Base-by-base conservation (phyloP, 2,888 invertebrate species). In the Artemia sinica region DNA sequence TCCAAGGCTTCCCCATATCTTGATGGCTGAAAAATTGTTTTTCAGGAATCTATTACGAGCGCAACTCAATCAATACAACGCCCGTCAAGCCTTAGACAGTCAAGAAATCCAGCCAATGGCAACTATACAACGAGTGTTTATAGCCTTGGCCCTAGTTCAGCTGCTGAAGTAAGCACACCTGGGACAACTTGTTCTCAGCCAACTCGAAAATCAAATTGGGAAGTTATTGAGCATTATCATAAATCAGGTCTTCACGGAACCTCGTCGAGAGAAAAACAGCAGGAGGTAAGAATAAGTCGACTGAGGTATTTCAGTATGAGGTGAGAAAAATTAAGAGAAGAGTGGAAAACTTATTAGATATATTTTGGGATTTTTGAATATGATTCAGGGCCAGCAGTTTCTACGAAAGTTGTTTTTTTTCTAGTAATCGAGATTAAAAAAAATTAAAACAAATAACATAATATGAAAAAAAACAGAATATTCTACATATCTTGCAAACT, bases 201-300 rank as follows among this genome's bases (percentile, higher is more conserved):
- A 28, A 58, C 85, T 5, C 84, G 85, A 77, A 89, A 89, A 77
- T 89, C 89, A 75, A 90, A 91, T 80, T 91, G 90, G 90, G 89
- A 90, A 77, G 90, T 91, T 73, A 90, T 91, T 75, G 89, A 91
- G 78, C 90, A 91, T 79, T 90, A 88, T 79, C 85, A 84, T 71
- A 81, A 82, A 41, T 75, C 75, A 8, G 67, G 82, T 80, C 72
- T 82, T 83, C 49, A 72, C 50, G 73, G 72, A 68, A 66, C 69
- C 49, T 69, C 71, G 9, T 68, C 69, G 14, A 68, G 66, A n/a
- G 67, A 52, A 58, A 68, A 68, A 18, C 70, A 66, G 12, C 49
- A 41, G 14, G 28, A 18, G 18, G 67, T 58, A n/a, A 49, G 49
- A 12, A 65, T 41, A 41, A 41, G 41, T 41, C 5, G 6, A 41